Base-by-base conservation (phyloP, 2,888 invertebrate species). In the Stenolophus ochropezus region DNA sequence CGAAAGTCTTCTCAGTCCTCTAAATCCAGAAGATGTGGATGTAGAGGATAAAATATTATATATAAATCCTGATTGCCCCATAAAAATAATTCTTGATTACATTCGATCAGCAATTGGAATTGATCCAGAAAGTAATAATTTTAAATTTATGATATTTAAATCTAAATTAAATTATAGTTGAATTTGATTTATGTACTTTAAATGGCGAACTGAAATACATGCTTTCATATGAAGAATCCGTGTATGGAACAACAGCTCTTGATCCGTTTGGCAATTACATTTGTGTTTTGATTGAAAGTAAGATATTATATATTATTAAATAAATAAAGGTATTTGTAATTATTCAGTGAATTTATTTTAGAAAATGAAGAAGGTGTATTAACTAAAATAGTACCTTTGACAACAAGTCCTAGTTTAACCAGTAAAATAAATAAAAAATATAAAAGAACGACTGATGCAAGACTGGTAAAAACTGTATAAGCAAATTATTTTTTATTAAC, bases 81-180 rank as follows among this genome's bases (percentile, higher is more conserved):
- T 89, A 5, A 87, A 87, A 82, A 85, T 89, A 53, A 87, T 90
- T 83, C 81, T 88, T 51, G 87, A 89, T 84, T 89, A 89, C 78
- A 86, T 89, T 71, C 85, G 86, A 82, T 79, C 83, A 27, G 81
- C 84, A 80, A 84, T 83, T 53, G 84, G 83, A 69, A 75, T 87
- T 33, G 84, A 85, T 16, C 80, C 81, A 73, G 74, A 76, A 20
- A 20, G 84, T 84, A 83, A 61, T 53, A 25, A 21, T 73, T 49
- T 21, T 3, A 23, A 16, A 27, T 11, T 23, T 8, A n/a, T 25
- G 2, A 0, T 33, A 69, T 25, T 14, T 14, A 69, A 4, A 65
- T 20, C 56, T 76, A 61, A 78, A 77, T 79, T 82, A 75, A 69
- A 80, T 82, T 79, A 49, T 81, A 87, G 87, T 79, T 18, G 86